Evolutionary conservation across 2,113 vertebrate species (phyloP).

Genomic region (Sinocyclocheilus anophthalmus): DNA sequence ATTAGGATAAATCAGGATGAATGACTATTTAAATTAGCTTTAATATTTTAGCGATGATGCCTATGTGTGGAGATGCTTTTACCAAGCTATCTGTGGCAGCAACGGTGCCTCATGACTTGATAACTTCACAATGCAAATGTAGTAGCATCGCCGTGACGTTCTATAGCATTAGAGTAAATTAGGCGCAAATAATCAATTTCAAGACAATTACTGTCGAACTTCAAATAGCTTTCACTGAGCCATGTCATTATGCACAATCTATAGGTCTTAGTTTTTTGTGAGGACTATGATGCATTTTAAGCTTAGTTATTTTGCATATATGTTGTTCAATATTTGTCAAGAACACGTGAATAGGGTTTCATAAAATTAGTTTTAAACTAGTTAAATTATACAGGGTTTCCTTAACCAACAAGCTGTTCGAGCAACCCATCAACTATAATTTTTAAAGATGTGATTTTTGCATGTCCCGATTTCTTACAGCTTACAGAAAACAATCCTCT

Average conservation of each 20-base stretch:
- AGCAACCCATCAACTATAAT: not conserved
- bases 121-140: not conserved
- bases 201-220: not conserved
- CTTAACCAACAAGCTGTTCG: not conserved
- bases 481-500: not conserved
- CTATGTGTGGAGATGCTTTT: not conserved
- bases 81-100: not conserved
- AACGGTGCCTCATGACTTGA: not conserved
- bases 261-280: not conserved
- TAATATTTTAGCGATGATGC: not conserved
- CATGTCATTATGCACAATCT: not conserved
- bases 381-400: not conserved
- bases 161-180: not conserved
- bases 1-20: not conserved
- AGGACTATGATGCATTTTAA: not conserved
- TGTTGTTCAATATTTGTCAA: not conserved
- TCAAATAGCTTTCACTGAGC: not conserved
- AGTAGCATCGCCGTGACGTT: not conserved
- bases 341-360: not conserved
- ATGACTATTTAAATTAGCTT: not conserved
- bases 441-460: too few relatives aligned
- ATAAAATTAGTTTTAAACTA: not conserved
- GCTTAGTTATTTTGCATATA: too few relatives aligned
- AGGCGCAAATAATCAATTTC: not conserved
- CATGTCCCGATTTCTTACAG: not conserved